A percentile compares a stretch with the other conserved stretches of the same genome.
Evolutionary conservation across 2,113 vertebrate genomes (phyloP).

Genomic region (Haemorhous mexicanus): DNA sequence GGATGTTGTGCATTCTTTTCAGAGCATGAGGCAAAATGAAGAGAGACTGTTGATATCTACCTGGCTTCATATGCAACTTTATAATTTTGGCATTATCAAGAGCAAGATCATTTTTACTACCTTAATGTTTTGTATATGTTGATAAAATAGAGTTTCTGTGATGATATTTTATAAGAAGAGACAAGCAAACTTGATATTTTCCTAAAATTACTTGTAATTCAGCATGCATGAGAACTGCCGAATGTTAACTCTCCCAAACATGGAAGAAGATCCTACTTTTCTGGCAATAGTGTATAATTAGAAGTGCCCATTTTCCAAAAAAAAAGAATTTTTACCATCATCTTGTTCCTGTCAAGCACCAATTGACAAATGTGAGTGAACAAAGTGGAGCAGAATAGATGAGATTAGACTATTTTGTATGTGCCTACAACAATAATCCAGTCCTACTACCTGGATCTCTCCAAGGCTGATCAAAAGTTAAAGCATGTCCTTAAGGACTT

Average conservation of each 20-base stretch:
- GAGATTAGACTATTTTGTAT: not conserved
- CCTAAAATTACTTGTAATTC: not conserved
- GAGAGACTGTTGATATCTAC: not conserved
- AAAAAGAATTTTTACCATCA: not conserved
- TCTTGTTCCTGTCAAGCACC: not conserved
- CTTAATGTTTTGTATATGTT: not conserved
- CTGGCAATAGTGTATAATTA: not conserved
- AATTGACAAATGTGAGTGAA: not conserved
- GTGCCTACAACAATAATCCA: not conserved
- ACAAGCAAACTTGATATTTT: not conserved
- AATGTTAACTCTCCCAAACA: not conserved
- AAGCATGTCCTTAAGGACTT: not conserved
- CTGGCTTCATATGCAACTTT: not conserved
- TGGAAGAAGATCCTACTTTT: not conserved
- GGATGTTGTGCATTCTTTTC: not conserved
- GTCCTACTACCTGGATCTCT: not conserved
- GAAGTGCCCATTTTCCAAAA: not conserved
- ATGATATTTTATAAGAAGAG: not conserved
- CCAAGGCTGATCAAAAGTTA: not conserved
- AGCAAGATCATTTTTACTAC: not conserved
- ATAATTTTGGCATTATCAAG: not conserved
- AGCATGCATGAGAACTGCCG: not conserved
- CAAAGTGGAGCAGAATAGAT: not conserved
- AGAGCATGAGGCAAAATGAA: not conserved
- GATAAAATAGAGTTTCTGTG: not conserved